Conservation (phyloP, 1,140 invertebrate genomes). For the Cydia pomonella region DNA sequence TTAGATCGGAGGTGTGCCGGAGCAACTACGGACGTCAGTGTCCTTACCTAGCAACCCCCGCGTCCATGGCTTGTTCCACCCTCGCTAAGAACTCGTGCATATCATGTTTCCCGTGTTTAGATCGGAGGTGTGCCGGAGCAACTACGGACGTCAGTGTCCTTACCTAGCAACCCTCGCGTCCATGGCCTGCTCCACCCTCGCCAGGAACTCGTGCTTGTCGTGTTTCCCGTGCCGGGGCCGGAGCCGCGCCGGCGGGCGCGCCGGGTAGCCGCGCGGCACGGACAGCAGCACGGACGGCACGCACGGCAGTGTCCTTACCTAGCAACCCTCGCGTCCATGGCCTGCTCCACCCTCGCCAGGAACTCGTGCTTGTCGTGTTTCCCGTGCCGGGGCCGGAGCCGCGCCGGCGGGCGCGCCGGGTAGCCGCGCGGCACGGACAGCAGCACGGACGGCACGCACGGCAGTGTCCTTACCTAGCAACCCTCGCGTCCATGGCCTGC, state of each 20-base stretch:
- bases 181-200: too few relatives aligned
- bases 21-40: conserved; percentile 67
- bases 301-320: too few relatives aligned
- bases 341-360: too few relatives aligned
- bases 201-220: too few relatives aligned
- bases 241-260: too few relatives aligned
- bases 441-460: conserved; percentile 92
- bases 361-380: too few relatives aligned
- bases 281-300: too few relatives aligned
- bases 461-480: conserved; percentile 84
- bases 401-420: too few relatives aligned
- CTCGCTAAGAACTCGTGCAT: conserved; percentile 67
- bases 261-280: too few relatives aligned
- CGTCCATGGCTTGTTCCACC: conserved; percentile 59
- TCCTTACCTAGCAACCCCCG: conserved; percentile 83
- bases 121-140: conserved; percentile 80
- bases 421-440: conserved; percentile 92
- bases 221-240: too few relatives aligned
- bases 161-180: conserved; percentile 83
- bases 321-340: too few relatives aligned
- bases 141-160: conserved; percentile 69
- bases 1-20: conserved; percentile 82
- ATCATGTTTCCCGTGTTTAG: conserved; percentile 83
- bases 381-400: too few relatives aligned
- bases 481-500: conserved; percentile 86